Base-by-base conservation (phyloP, 2,113 vertebrate species). In the Semnornis frantzii region DNA sequence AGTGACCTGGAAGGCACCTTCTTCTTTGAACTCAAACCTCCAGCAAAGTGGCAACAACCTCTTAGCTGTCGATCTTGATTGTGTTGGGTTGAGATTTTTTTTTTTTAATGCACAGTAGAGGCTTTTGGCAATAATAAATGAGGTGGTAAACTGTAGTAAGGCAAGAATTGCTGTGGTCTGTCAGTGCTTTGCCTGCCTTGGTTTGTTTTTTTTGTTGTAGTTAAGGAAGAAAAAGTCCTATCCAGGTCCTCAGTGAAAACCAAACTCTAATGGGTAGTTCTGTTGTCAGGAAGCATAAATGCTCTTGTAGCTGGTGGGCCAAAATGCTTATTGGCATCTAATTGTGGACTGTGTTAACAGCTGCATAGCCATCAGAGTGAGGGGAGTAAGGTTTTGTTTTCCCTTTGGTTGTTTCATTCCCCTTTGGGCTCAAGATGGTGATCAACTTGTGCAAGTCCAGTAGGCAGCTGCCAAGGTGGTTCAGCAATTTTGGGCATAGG, bases 1-100 rank as follows among this genome's bases (percentile, higher is more conserved):
- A 98, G 98, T 28, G 98, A 99, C 24, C 96, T 98, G 5, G 99
- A 98, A 84, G 98, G 98, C 57, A 74, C 97, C 46, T 99, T 98
- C 97, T 99, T 99, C 97, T 99, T 99, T 27, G 96, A 97, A 89
- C 98, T 98, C 95, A 95, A 96, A 33, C 96, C 90, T 63, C 97
- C 98, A 90, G 88, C 95, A 3, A 97, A 97, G 95, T 97, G 97
- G 93, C 97, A 96, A 60, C 97, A 96, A 60, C 85, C 93, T 31
- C 92, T 97, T n/a, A 87, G 95, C 89, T 97, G 96, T 92, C 85
- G 24, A 13, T 94, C 96, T 46, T 70, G 71, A 72, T 75, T 37
- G 92, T 97, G 85, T 94, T 96, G 93, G 87, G 89, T 54, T 95
- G 93, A 78, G 58, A 44, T 39, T 87, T 39, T 87, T 73, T 46